Evolutionary conservation across 2,888 invertebrate species (phyloP).

Genomic region (Gastrophysa polygoni): DNA sequence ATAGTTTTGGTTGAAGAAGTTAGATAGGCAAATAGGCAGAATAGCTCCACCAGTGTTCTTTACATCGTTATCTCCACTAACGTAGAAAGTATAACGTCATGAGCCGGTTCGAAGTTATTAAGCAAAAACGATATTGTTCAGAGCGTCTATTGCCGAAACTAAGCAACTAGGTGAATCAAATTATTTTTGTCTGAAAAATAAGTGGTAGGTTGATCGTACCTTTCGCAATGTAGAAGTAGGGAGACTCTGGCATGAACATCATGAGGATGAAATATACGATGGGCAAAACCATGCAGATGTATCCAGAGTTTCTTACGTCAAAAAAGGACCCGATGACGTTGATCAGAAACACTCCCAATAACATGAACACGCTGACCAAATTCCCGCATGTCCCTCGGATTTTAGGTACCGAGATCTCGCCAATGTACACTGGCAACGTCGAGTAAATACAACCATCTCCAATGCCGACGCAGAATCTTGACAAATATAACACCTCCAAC

Average conservation of each 20-base stretch:
- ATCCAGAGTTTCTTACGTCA: constrained; percentile 60
- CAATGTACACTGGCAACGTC: constrained; percentile 46
- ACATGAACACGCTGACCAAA: constrained; percentile 39
- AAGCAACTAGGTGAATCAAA: too few species aligned
- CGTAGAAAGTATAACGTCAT: too few species aligned
- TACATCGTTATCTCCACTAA: too few species aligned
- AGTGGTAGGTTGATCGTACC: constrained; percentile 23
- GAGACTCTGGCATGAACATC: constrained; percentile 66
- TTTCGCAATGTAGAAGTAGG: constrained; percentile 46
- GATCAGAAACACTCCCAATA: constrained; percentile 44
- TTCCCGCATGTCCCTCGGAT: constrained; percentile 50
- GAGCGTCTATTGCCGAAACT: too few species aligned
- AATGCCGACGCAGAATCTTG: constrained; percentile 45
- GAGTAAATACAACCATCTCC: constrained; percentile 44
- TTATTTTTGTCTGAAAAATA: too few species aligned
- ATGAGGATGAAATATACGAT: constrained; percentile 61
- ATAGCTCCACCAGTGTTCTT: too few species aligned
- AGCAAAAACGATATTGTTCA: too few species aligned
- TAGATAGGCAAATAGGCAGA: too few species aligned
- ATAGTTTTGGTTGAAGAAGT: too few species aligned
- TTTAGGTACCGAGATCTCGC: constrained; percentile 47
- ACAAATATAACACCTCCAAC: constrained; percentile 45
- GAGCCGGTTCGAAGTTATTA: too few species aligned
- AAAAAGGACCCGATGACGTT: constrained; percentile 65
- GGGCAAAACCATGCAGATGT: constrained; percentile 56